Evolutionary conservation across 2,888 invertebrate species (phyloP).

Genomic region (Tuta absoluta): DNA sequence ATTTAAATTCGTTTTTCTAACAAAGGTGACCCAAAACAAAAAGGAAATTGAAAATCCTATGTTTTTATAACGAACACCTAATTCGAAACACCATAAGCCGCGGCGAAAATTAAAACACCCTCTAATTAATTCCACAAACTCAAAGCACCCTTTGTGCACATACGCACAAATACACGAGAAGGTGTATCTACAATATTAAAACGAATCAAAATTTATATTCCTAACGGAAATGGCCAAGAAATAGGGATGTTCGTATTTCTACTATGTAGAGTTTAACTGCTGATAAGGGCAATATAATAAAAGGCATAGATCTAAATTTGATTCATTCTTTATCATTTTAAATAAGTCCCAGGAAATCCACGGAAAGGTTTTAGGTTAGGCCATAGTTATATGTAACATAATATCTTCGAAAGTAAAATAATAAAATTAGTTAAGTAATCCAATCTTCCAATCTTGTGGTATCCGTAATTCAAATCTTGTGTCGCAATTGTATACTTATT

Average conservation of each 20-base stretch:
- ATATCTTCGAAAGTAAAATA: no score
- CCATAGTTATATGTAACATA: no score
- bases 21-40: conserved; percentile 48
- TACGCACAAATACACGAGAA: conserved; percentile 18
- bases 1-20: conserved; percentile 59
- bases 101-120: conserved; percentile 57
- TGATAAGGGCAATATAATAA: neutral
- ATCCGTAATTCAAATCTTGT: no score
- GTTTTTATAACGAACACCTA: conserved; percentile 58
- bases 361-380: no score
- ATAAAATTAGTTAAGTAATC: no score
- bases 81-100: conserved; percentile 47
- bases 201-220: conserved; percentile 51
- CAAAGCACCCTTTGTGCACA: conserved; percentile 45
- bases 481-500: no score
- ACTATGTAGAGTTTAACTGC: neutral
- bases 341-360: no score
- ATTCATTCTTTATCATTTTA: neutral
- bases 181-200: conserved; percentile 39
- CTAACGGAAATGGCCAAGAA: conserved; percentile 55
- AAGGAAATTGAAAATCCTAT: conserved; percentile 45
- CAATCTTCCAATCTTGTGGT: no score
- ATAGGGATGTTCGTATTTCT: conserved; percentile 26
- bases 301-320: neutral
- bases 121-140: conserved; percentile 69